phyloP scores from a whole-genome alignment of 2,797 vertebrate species.

The Sarcophilus harrisii region DNA sequence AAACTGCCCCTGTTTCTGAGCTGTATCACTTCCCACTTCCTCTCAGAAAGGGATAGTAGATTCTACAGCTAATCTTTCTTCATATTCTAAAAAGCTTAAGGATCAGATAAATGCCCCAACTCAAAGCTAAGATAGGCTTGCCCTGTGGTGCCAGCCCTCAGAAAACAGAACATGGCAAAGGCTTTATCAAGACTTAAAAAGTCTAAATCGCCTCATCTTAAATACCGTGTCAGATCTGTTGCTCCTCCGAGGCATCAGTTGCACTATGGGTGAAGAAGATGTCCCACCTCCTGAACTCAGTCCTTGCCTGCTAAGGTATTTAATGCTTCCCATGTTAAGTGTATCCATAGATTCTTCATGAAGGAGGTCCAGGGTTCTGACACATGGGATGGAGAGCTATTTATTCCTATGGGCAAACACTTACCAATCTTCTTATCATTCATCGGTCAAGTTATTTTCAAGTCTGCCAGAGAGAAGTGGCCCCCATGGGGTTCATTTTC shows the following conservation, averaged over 20 bases:
- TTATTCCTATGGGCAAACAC: constrained; percentile 58
- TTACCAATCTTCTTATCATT: constrained; percentile 42
- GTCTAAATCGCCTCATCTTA: constrained; percentile 55
- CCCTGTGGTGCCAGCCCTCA: not conserved
- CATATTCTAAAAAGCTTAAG: not conserved
- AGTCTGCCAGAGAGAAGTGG: constrained; percentile 30
- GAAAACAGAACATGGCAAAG: not conserved
- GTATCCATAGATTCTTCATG: constrained; percentile 8
- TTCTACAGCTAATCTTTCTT: not conserved
- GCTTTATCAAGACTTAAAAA: not conserved
- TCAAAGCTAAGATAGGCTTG: not conserved
- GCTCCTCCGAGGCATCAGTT: constrained; percentile 34
- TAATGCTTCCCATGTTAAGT: constrained; percentile 56
- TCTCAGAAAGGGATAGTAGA: not conserved
- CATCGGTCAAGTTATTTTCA: constrained; percentile 53
- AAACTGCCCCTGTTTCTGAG: not conserved
- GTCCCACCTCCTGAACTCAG: constrained; percentile 54
- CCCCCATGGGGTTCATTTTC: constrained; percentile 51
- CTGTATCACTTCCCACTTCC: not conserved
- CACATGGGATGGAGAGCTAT: constrained; percentile 53
- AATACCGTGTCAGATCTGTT: constrained; percentile 59
- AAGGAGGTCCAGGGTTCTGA: constrained; percentile 35
- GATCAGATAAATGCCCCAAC: not conserved
- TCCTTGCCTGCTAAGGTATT: constrained; percentile 61
- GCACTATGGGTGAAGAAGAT: constrained; percentile 37